phyloP scores from a whole-genome alignment of 2,797 vertebrate genomes.

The Tadarida brasiliensis region DNA sequence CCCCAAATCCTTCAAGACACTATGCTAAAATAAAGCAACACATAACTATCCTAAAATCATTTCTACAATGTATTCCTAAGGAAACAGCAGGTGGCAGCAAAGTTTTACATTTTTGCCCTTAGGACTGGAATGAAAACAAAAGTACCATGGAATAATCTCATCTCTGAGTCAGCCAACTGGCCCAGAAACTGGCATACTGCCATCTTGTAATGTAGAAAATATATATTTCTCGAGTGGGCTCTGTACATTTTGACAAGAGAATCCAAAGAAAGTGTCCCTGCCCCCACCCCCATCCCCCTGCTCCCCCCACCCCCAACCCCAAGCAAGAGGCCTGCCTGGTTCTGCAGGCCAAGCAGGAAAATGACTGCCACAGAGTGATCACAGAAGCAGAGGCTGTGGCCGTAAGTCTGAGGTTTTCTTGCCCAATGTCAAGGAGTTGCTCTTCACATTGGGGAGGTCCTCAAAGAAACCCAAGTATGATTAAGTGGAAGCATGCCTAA shows the following conservation, averaged over 20 bases:
- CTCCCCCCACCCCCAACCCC: too few species aligned
- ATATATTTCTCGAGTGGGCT: not conserved
- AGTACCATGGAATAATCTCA: conserved; percentile 68
- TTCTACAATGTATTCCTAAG: conserved; percentile 74
- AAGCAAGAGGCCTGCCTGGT: not conserved
- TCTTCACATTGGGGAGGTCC: not conserved
- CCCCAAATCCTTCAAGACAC: conserved; percentile 54
- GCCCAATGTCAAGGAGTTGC: not conserved
- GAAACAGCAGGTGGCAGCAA: conserved; percentile 88
- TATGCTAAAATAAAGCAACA: conserved; percentile 41
- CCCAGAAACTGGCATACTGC: not conserved
- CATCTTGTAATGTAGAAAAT: conserved; percentile 21
- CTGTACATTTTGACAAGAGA: not conserved
- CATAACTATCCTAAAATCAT: not conserved
- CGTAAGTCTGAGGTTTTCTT: not conserved
- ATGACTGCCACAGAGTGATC: not conserved
- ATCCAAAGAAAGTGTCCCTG: not conserved
- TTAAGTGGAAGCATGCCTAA: conserved; percentile 16
- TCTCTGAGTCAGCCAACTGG: conserved; percentile 61
- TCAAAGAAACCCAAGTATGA: conserved; percentile 2
- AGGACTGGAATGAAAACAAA: conserved; percentile 66
- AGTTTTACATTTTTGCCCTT: conserved; percentile 82
- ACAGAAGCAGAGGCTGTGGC: not conserved
- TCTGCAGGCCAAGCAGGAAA: not conserved
- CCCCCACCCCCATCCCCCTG: not conserved